Percentiles rank a stretch among this genome's conserved stretches.
Evolutionary conservation across 2,113 vertebrate genomes (phyloP).

Genomic region (Atlantisia rogersi): DNA sequence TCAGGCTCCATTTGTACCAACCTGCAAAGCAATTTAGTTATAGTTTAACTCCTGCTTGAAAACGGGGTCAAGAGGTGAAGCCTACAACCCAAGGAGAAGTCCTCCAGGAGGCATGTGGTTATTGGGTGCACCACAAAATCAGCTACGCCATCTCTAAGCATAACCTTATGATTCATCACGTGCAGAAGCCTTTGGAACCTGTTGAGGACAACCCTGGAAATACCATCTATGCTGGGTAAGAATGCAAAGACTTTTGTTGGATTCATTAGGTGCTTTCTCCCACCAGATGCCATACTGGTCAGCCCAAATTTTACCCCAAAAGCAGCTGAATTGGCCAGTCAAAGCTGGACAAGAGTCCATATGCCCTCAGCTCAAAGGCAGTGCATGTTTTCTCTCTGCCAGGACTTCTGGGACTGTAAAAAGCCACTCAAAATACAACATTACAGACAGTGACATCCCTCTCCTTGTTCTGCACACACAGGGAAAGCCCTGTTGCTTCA

Average conservation of each 20-base stretch:
- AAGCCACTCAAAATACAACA: neutral
- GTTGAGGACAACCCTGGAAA: neutral
- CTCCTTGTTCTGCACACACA: neutral
- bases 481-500: neutral
- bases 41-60: conserved; percentile 66
- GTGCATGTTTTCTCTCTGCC: neutral
- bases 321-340: neutral
- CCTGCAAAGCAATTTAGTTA: conserved; percentile 48
- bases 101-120: neutral
- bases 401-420: neutral
- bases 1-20: conserved; percentile 44
- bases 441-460: neutral
- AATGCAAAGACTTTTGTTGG: neutral
- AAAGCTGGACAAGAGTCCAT: neutral
- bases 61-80: conserved; percentile 62
- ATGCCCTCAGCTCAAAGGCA: neutral
- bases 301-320: neutral
- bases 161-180: neutral
- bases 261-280: neutral
- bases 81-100: conserved; percentile 30
- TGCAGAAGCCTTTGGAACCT: neutral
- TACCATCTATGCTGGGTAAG: neutral
- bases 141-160: neutral
- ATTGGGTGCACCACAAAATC: conserved; percentile 20
- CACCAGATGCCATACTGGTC: neutral